phyloP scores from a whole-genome alignment of 2,888 invertebrate species.

The Pterobdella sp. region DNA sequence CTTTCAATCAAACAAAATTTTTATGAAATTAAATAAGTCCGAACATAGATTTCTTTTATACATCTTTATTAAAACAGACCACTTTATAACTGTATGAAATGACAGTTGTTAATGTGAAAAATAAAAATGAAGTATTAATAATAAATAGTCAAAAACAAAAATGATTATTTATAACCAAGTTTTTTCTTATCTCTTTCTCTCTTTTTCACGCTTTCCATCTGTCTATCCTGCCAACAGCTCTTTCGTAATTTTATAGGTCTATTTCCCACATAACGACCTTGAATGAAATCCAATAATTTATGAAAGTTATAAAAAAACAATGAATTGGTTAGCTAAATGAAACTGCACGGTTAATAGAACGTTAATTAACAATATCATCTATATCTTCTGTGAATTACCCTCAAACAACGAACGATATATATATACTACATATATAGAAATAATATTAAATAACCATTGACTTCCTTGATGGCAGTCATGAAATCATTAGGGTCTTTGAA shows the following conservation, averaged over 20 bases:
- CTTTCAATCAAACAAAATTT: too few species aligned
- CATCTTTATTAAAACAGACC: not conserved
- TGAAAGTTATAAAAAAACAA: too few species aligned
- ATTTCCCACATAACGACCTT: conserved; percentile 68
- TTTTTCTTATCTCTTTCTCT: conserved; percentile 91
- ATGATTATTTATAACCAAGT: conserved; percentile 54
- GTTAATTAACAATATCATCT: too few species aligned
- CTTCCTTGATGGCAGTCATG: conserved; percentile 95
- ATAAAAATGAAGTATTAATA: not conserved
- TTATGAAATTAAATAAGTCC: too few species aligned
- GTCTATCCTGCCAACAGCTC: conserved; percentile 27
- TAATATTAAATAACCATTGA: conserved; percentile 70
- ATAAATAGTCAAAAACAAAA: too few species aligned
- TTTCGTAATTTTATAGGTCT: conserved; percentile 45
- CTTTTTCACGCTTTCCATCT: conserved; percentile 83
- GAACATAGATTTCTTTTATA: not conserved
- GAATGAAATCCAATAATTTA: conserved; percentile 1
- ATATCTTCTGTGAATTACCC: too few species aligned
- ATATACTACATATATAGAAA: too few species aligned
- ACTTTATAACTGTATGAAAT: too few species aligned
- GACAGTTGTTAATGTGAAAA: not conserved
- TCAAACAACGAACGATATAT: too few species aligned
- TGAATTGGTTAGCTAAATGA: too few species aligned
- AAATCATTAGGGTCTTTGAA: conserved; percentile 96
- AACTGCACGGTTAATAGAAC: too few species aligned